A percentile compares a stretch with the other conserved stretches of the same genome.
These are phyloP conservation scores for Eupeodes corollae DNA, from an alignment of 1,140 invertebrate species.

Conservation along the genomic window DNA sequence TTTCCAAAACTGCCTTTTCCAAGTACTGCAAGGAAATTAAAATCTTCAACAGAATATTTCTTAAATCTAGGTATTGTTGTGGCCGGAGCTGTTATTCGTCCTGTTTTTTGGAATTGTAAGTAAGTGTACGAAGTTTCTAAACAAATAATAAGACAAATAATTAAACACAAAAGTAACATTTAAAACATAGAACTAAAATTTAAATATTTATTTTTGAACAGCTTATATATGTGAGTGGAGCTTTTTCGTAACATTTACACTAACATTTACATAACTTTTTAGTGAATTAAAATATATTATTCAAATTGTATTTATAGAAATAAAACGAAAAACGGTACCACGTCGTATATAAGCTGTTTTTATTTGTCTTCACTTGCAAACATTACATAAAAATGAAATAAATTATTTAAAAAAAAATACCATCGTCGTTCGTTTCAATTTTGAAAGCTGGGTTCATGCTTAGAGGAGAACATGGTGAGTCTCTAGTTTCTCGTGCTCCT, in stretches of 20 bases:
- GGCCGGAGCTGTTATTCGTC: constrained; percentile 68
- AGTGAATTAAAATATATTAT: no score
- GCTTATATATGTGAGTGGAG: no score
- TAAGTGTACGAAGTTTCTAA: constrained; percentile 42
- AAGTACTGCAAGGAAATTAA: constrained; percentile 87
- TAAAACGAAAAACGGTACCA: no score
- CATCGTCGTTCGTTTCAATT: constrained; percentile 33
- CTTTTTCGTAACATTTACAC: no score
- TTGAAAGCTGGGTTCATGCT: constrained; percentile 35
- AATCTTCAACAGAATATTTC: constrained; percentile 81
- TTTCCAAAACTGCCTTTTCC: constrained; percentile 97
- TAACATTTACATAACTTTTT: no score
- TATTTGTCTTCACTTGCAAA: no score
- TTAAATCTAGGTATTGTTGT: constrained; percentile 76
- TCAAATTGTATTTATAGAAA: neutral
- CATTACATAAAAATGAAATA: neutral
- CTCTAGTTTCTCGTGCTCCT: constrained; percentile 31
- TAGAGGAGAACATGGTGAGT: constrained; percentile 34
- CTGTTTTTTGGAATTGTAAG: constrained; percentile 56
- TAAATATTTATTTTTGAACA: no score
- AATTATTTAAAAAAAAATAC: constrained; percentile 12
- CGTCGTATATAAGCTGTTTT: no score
- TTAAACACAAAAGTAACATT: constrained; percentile 1
- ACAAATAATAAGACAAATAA: neutral
- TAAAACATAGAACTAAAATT: no score